A percentile compares a stretch with the other conserved stretches of the same genome.
These are phyloP conservation scores for Frankliniella intonsa DNA, from an alignment of 2,888 invertebrate genomes.

Conservation along the genomic window DNA sequence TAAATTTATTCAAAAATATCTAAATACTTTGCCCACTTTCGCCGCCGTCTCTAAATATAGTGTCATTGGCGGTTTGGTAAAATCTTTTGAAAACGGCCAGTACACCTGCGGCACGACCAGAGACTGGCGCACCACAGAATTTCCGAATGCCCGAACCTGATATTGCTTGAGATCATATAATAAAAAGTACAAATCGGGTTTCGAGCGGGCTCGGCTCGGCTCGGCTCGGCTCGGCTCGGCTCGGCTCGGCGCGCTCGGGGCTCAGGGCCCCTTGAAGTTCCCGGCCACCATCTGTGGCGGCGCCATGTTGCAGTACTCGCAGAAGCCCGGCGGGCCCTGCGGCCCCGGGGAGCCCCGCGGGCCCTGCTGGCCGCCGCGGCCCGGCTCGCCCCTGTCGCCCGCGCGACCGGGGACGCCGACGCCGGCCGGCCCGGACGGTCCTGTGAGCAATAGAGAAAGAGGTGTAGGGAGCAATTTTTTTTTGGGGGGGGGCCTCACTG, in stretches of 20 bases:
- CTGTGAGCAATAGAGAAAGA: conserved; percentile 47
- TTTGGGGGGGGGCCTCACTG: too few relatives aligned
- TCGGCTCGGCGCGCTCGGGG: neutral
- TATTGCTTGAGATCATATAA: too few relatives aligned
- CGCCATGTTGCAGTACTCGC: conserved; percentile 21
- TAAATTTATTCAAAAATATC: too few relatives aligned
- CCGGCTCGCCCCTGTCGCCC: conserved; percentile 60
- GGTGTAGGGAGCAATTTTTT: too few relatives aligned
- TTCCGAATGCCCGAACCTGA: too few relatives aligned
- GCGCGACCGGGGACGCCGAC: conserved; percentile 53
- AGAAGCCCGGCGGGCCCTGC: neutral
- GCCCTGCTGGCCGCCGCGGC: neutral
- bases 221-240: neutral
- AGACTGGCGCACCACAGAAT: too few relatives aligned
- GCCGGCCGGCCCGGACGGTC: conserved; percentile 55
- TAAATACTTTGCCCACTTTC: too few relatives aligned
- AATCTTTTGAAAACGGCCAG: too few relatives aligned
- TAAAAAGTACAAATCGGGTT: too few relatives aligned
- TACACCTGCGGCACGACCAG: too few relatives aligned
- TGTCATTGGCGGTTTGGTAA: too few relatives aligned
- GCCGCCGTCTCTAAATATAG: too few relatives aligned
- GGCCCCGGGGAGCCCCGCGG: neutral
- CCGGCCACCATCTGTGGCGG: conserved; percentile 4
- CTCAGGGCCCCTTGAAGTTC: conserved; percentile 1
- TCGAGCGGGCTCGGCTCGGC: neutral